Conservation (phyloP, 2,113 vertebrate genomes). For the Canis aureus region DNA sequence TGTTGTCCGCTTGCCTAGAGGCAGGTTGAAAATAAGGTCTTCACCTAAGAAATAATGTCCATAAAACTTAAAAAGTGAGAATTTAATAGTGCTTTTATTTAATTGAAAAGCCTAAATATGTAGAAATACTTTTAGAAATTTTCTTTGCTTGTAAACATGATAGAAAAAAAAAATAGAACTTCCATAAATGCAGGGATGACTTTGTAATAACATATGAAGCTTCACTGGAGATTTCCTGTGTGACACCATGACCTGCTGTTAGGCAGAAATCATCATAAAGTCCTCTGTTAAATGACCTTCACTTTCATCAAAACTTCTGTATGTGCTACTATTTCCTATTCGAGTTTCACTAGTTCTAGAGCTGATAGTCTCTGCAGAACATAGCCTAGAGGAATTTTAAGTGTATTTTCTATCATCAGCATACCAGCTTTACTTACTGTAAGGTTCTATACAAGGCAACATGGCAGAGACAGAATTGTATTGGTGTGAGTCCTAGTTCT, state of each 20-base stretch:
- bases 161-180: not conserved
- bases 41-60: not conserved
- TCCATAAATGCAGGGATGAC: not conserved
- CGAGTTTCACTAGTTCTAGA: not conserved
- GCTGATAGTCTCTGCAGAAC: not conserved
- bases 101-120: not conserved
- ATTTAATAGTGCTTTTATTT: slow-evolving; percentile 42
- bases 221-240: not conserved
- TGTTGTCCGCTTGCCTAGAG: slow-evolving; percentile 20
- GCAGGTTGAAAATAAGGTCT: not conserved
- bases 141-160: slow-evolving; percentile 19
- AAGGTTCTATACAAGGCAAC: not conserved
- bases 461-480: not conserved
- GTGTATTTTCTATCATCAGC: not conserved
- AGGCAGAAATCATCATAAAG: not conserved
- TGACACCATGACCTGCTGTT: not conserved
- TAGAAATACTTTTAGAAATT: not conserved
- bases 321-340: not conserved
- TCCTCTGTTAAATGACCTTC: not conserved
- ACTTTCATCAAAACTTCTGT: not conserved
- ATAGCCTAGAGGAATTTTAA: not conserved
- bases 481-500: not conserved
- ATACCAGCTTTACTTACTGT: not conserved
- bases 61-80: not conserved
- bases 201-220: not conserved